These are phyloP conservation scores for Napeogenes sylphis DNA, from an alignment of 2,888 invertebrate genomes.

Conservation along the genomic window DNA sequence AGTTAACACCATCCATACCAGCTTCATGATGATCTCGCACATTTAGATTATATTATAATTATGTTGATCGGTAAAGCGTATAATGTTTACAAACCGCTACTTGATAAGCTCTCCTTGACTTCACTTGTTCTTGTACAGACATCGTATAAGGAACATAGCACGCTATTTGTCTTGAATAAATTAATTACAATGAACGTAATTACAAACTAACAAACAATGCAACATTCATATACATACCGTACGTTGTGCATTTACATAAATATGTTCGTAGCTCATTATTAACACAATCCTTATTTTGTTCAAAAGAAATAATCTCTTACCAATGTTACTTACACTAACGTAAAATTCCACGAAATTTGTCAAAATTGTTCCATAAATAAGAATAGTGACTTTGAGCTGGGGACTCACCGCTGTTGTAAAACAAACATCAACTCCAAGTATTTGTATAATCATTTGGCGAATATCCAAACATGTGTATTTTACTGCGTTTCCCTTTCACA, in stretches of 20 bases:
- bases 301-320: too few relatives aligned
- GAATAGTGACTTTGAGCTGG: too few relatives aligned
- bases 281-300: too few relatives aligned
- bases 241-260: neutral
- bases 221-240: constrained; percentile 12
- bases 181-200: constrained; percentile 25
- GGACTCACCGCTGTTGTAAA: constrained; percentile 18
- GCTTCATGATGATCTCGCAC: constrained; percentile 53
- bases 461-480: constrained; percentile 55
- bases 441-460: constrained; percentile 56
- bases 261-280: neutral
- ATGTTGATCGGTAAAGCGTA: neutral
- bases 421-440: constrained; percentile 60
- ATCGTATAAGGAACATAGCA: constrained; percentile 20
- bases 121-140: constrained; percentile 11
- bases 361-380: too few relatives aligned
- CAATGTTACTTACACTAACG: too few relatives aligned
- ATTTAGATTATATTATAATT: constrained; percentile 52
- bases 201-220: constrained; percentile 23
- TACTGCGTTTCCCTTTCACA: constrained; percentile 20
- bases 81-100: constrained; percentile 33
- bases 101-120: constrained; percentile 34
- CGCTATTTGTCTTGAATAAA: constrained; percentile 25
- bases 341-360: too few relatives aligned
- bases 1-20: constrained; percentile 59